Evolutionary conservation across 1,140 invertebrate genomes (phyloP).

Genomic region (Oreohelix idahoensis): DNA sequence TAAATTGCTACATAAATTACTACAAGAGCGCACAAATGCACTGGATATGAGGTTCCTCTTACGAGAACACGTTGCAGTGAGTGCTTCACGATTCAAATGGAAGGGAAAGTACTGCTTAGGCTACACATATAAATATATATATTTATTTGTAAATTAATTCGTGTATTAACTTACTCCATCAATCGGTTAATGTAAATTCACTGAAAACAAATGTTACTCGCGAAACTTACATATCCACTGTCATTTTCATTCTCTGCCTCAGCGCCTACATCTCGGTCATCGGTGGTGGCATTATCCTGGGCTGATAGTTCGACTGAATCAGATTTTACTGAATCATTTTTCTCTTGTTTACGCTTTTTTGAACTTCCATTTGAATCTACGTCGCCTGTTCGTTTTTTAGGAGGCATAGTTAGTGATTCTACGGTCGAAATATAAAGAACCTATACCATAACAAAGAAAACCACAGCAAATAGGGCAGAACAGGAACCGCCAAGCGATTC

Average conservation of each 20-base stretch:
- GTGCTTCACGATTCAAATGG: no score
- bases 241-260: conserved; percentile 39
- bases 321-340: conserved; percentile 52
- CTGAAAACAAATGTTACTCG: background rate
- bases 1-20: no score
- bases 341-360: conserved; percentile 58
- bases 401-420: conserved; percentile 41
- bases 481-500: conserved; percentile 33
- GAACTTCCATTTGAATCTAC: conserved; percentile 48
- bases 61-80: no score
- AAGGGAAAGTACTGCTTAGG: no score
- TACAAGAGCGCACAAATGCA: no score
- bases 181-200: conserved; percentile 19
- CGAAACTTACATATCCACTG: conserved; percentile 48
- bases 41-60: no score
- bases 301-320: conserved; percentile 52
- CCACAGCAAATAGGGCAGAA: background rate
- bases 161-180: background rate
- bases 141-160: background rate
- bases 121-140: background rate
- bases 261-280: conserved; percentile 42
- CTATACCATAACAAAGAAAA: conserved; percentile 15
- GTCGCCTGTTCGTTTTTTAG: conserved; percentile 57
- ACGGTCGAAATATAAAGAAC: background rate
- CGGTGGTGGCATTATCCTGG: conserved; percentile 47